Percentiles rank a stretch among this genome's conserved stretches.
phyloP scores from a whole-genome alignment of 2,888 invertebrate species.

The Mythimna albipuncta region DNA sequence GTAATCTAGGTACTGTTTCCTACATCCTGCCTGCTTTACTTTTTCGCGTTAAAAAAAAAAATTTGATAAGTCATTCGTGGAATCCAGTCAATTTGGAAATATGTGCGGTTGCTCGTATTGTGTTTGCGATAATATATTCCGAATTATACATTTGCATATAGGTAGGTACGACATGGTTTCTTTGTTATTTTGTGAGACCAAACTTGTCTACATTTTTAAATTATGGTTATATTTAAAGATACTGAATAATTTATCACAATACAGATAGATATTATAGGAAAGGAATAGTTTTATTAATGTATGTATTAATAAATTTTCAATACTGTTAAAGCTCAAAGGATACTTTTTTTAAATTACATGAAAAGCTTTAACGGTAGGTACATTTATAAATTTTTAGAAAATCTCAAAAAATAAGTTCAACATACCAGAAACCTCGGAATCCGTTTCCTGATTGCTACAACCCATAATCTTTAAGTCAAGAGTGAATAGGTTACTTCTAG shows the following conservation, averaged over 20 bases:
- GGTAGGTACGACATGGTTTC: background rate
- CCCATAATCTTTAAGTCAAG: too few species aligned
- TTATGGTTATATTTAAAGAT: background rate
- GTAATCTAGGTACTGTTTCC: conserved; percentile 22
- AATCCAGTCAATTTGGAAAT: conserved; percentile 8
- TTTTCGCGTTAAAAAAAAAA: conserved; percentile 8
- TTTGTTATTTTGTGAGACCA: conserved; percentile 16
- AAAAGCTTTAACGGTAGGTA: background rate
- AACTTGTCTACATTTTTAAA: background rate
- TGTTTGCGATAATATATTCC: conserved; percentile 21
- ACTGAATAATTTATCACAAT: background rate
- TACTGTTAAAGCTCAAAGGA: background rate
- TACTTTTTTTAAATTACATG: background rate
- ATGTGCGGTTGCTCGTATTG: background rate
- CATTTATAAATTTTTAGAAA: background rate
- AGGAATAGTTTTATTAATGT: too few species aligned
- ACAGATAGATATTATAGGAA: background rate
- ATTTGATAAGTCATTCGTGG: conserved; percentile 33
- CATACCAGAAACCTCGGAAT: too few species aligned
- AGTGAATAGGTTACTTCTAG: too few species aligned
- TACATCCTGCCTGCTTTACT: conserved; percentile 18
- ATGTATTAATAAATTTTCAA: too few species aligned
- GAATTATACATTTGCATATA: conserved; percentile 7
- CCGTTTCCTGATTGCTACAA: too few species aligned
- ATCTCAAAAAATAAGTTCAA: too few species aligned